Conservation (phyloP, 2,113 vertebrate species). For the Aramus guarauna region DNA sequence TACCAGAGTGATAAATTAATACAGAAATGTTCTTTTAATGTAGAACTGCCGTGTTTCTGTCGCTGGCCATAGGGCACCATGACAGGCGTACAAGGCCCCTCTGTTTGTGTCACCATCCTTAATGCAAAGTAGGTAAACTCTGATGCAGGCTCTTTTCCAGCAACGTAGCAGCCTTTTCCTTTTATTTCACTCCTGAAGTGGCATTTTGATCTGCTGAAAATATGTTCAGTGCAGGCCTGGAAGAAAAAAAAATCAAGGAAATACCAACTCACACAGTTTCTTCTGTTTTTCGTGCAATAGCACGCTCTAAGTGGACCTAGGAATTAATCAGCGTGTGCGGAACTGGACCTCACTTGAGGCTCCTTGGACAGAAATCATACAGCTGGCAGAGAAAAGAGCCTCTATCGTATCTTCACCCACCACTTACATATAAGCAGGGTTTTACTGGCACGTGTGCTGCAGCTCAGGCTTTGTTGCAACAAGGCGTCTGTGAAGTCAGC, state of each 20-base stretch:
- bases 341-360: not conserved
- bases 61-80: not conserved
- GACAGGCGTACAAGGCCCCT: constrained; percentile 9
- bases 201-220: not conserved
- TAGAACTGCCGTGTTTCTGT: not conserved
- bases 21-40: constrained; percentile 54
- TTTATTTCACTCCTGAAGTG: not conserved
- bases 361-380: not conserved
- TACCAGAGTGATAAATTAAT: constrained; percentile 35
- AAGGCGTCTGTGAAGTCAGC: not conserved
- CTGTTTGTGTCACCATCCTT: constrained; percentile 44
- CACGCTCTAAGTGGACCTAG: not conserved
- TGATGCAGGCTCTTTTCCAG: constrained; percentile 3
- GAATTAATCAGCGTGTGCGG: not conserved
- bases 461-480: not conserved
- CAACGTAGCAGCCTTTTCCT: not conserved
- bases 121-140: constrained; percentile 36
- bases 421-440: not conserved
- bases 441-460: not conserved
- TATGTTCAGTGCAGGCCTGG: not conserved
- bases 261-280: not conserved
- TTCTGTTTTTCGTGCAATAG: not conserved
- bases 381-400: not conserved
- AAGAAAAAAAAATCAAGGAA: not conserved
- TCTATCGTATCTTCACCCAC: not conserved